Percentiles rank a stretch among this genome's conserved stretches.
phyloP scores from a whole-genome alignment of 2,888 invertebrate genomes.

The Nemoura dubitans region DNA sequence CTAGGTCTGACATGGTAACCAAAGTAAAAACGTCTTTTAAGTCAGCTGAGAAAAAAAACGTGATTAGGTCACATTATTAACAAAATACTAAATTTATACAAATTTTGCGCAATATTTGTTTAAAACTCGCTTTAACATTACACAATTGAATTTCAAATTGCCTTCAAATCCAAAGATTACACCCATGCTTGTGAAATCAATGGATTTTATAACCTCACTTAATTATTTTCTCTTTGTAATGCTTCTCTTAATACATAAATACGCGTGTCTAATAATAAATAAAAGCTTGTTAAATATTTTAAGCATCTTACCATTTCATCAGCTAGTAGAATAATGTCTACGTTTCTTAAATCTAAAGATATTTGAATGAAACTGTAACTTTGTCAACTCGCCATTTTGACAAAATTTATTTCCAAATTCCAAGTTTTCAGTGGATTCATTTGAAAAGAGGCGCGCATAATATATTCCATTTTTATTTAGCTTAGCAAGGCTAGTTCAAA shows the following conservation, averaged over 20 bases:
- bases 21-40: too few species aligned
- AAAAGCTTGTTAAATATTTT: background rate
- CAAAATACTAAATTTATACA: too few species aligned
- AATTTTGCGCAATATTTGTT: too few species aligned
- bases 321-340: background rate
- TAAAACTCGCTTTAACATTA: too few species aligned
- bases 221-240: background rate
- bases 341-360: background rate
- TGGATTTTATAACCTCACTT: background rate
- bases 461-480: too few species aligned
- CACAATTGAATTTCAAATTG: too few species aligned
- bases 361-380: background rate
- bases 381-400: background rate
- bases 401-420: background rate
- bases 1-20: constrained; percentile 65
- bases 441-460: background rate
- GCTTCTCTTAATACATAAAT: background rate
- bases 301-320: background rate
- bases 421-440: background rate
- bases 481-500: too few species aligned
- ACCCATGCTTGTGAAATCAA: background rate
- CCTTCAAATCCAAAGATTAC: too few species aligned
- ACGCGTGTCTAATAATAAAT: background rate
- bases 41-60: background rate
- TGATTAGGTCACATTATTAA: background rate